Percentiles rank a stretch among this genome's conserved stretches.
Evolutionary conservation across 2,797 vertebrate genomes (phyloP).

Genomic region (Takifugu rubripes): DNA sequence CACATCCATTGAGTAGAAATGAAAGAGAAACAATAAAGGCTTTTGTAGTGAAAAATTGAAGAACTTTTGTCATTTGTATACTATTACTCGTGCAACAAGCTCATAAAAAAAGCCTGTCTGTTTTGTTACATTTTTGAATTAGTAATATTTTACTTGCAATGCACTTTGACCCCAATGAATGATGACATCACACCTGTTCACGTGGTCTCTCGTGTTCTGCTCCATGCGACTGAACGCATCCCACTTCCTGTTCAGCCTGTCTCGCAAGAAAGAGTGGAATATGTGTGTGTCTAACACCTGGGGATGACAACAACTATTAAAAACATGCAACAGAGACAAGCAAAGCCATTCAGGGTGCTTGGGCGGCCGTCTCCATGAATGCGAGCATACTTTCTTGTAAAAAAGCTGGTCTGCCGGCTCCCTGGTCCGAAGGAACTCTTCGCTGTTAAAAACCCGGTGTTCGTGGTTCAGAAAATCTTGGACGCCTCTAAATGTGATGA

Average conservation of each 20-base stretch:
- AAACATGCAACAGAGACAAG: background rate
- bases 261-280: slow-evolving; percentile 93
- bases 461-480: slow-evolving; percentile 92
- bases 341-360: background rate
- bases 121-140: too few relatives aligned
- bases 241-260: slow-evolving; percentile 85
- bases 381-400: slow-evolving; percentile 83
- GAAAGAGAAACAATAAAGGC: too few relatives aligned
- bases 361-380: background rate
- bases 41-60: too few relatives aligned
- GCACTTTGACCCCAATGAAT: background rate
- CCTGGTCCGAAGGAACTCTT: slow-evolving; percentile 90
- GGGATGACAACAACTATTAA: slow-evolving; percentile 14
- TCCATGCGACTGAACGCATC: slow-evolving; percentile 88
- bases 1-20: too few relatives aligned
- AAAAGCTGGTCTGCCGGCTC: slow-evolving; percentile 81
- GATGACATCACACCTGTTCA: slow-evolving; percentile 77
- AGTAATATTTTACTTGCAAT: too few relatives aligned
- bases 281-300: slow-evolving; percentile 94
- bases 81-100: too few relatives aligned
- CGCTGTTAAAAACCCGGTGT: slow-evolving; percentile 94
- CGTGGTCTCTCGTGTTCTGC: slow-evolving; percentile 76
- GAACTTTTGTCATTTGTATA: too few relatives aligned
- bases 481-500: slow-evolving; percentile 78
- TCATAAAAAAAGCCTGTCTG: too few relatives aligned